Conservation (phyloP, 2,888 invertebrate species). For the Digitonthophagus gazella region DNA sequence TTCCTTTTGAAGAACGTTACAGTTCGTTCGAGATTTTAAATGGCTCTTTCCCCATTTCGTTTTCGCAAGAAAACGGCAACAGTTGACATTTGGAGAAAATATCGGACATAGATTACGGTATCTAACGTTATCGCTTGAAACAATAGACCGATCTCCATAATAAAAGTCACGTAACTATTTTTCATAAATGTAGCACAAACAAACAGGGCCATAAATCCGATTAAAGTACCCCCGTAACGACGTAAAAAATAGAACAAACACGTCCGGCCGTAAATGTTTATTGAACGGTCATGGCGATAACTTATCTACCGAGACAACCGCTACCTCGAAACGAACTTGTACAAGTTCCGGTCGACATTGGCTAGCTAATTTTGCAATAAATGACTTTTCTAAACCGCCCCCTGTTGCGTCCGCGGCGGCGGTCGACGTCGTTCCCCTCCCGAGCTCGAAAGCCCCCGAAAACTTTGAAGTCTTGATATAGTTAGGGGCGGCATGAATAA, state of each 20-base stretch:
- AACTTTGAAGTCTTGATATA: slow-evolving; percentile 51
- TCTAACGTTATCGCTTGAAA: slow-evolving; percentile 15
- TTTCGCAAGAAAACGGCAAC: background rate
- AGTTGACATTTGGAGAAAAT: slow-evolving; percentile 10
- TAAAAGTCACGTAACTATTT: slow-evolving; percentile 9
- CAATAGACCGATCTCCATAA: slow-evolving; percentile 12
- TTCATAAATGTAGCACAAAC: slow-evolving; percentile 13
- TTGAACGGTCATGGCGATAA: slow-evolving; percentile 9
- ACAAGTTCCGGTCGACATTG: slow-evolving; percentile 24
- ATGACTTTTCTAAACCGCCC: slow-evolving; percentile 33
- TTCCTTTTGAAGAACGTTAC: background rate
- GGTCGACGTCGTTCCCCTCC: slow-evolving; percentile 8
- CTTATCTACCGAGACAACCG: slow-evolving; percentile 1
- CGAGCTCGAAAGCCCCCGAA: slow-evolving; percentile 32
- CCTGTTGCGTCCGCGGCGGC: slow-evolving; percentile 22
- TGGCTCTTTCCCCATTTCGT: background rate
- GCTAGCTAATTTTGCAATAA: slow-evolving; percentile 35
- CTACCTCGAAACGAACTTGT: background rate
- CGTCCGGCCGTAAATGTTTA: slow-evolving; percentile 10
- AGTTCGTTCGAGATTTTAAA: background rate
- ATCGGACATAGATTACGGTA: slow-evolving; percentile 9
- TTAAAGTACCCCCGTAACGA: background rate
- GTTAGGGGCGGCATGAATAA: slow-evolving; percentile 53
- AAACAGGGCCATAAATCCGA: slow-evolving; percentile 1
- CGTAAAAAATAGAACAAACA: background rate